Evolutionary conservation across 1,140 invertebrate genomes (phyloP), one percentile per base, ranked within the genome.

Genomic region (Colletes latitarsis): DNA sequence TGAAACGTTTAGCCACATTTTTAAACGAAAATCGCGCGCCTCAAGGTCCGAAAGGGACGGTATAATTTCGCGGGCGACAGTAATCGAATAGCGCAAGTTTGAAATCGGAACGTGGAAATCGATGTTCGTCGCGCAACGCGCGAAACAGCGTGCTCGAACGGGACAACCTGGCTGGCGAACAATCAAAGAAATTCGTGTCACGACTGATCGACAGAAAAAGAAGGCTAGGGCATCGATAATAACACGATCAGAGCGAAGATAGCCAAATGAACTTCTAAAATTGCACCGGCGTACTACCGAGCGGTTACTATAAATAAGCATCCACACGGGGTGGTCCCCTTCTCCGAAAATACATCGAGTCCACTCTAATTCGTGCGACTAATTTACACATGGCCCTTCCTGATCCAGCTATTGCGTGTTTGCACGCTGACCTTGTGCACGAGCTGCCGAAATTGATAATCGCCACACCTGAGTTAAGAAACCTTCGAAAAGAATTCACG

Each of bases 261-360:
- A 86, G 84, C 73, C 77, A 86, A 86, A 86, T 77, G 85, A 86
- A 79, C 83, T 72, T 83, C 84, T 87, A 86, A 87, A 87, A 86
- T 81, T 77, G 85, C 60, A 21, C 49, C 53, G 66, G n/a, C 64
- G 77, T 83, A 78, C 58, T 69, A 81, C 80, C 74, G 49, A 71
- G 41, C 72, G 68, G 30, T 0, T 14, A 41, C 81, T 86, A 87
- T 87, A 86, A 86, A 86, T 87, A 86, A 86, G 64, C 52, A 77
- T 74, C 70, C 49, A 53, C 46, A 46, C 63, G 41, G 84, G 72
- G 72, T 67, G 63, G 73, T 74, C 58, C 77, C 78, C 49, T 15
- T 14, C 60, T 15, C 81, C 77, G 68, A 79, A 87, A 87, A 87
- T 87, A 87, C 62, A 63, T 53, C 53, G 41, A 86, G 83, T 86